These are phyloP conservation scores for Phoxinus dragarum DNA, from an alignment of 2,797 vertebrate genomes.

Conservation along the genomic window DNA sequence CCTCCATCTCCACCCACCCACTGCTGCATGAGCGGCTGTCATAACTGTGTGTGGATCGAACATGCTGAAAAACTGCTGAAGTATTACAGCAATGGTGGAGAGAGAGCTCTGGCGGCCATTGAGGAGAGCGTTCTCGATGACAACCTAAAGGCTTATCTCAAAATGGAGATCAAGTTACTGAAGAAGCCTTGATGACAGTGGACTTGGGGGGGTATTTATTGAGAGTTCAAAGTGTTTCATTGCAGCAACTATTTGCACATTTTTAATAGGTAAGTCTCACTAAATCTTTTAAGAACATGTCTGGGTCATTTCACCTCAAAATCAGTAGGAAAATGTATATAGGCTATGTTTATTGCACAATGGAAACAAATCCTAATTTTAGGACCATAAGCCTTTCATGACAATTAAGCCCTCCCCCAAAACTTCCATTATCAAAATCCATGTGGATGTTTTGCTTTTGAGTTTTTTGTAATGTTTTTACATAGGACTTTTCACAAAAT, in stretches of 20 bases:
- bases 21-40: conserved; percentile 96
- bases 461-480: background rate
- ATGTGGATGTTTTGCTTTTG: background rate
- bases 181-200: conserved; percentile 66
- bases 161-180: conserved; percentile 87
- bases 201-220: background rate
- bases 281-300: background rate
- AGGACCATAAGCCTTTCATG: background rate
- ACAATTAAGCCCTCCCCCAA: background rate
- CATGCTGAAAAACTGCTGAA: conserved; percentile 85
- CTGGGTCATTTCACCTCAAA: background rate
- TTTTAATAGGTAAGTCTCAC: conserved; percentile 2
- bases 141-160: conserved; percentile 88
- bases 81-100: conserved; percentile 81
- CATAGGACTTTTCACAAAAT: background rate
- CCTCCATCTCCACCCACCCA: conserved; percentile 79
- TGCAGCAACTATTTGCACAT: background rate
- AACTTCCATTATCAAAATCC: background rate
- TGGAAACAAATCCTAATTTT: background rate
- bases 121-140: conserved; percentile 87
- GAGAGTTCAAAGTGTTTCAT: background rate
- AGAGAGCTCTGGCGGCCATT: conserved; percentile 80
- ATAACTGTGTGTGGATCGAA: conserved; percentile 91
- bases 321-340: background rate
- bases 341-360: background rate